Percentiles rank a stretch among this genome's conserved stretches.
phyloP scores from a whole-genome alignment of 53 echinoderm and acorn worm genomes.

The Patiria pectinifera region DNA sequence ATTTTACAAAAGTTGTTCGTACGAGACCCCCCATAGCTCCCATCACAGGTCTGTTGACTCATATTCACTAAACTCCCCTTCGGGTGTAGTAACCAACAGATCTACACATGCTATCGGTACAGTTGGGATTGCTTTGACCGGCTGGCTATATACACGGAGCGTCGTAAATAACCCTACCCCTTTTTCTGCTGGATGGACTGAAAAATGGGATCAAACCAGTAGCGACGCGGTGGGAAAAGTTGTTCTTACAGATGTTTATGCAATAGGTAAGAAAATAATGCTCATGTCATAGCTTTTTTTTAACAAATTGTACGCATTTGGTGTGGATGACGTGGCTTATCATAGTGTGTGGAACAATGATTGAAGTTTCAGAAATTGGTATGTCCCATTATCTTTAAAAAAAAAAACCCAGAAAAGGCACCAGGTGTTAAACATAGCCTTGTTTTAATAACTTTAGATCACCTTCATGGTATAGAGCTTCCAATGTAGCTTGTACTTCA shows the following conservation, averaged over 20 bases:
- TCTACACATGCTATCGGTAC: conserved; percentile 19
- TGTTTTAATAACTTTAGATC: too few relatives aligned
- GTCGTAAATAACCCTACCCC: conserved; percentile 23
- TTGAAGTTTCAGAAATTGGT: too few relatives aligned
- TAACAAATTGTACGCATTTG: not conserved
- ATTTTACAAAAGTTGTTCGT: not conserved
- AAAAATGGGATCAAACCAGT: not conserved
- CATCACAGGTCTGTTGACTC: not conserved
- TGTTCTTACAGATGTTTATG: not conserved
- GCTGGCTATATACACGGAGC: not conserved
- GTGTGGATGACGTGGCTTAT: not conserved
- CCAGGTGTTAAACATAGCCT: too few relatives aligned
- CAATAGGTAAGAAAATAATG: not conserved
- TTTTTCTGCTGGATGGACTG: conserved; percentile 16
- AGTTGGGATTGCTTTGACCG: not conserved
- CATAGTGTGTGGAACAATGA: not conserved
- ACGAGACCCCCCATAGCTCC: not conserved
- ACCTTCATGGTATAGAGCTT: too few relatives aligned
- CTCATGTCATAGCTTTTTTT: not conserved
- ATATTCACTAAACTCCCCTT: not conserved
- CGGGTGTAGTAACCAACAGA: not conserved
- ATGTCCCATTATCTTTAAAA: too few relatives aligned
- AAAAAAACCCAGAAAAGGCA: too few relatives aligned
- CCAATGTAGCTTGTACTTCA: too few relatives aligned
- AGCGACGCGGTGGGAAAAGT: not conserved